Base-by-base conservation (phyloP, 1,140 invertebrate genomes). In the Zaprionus taronus region DNA sequence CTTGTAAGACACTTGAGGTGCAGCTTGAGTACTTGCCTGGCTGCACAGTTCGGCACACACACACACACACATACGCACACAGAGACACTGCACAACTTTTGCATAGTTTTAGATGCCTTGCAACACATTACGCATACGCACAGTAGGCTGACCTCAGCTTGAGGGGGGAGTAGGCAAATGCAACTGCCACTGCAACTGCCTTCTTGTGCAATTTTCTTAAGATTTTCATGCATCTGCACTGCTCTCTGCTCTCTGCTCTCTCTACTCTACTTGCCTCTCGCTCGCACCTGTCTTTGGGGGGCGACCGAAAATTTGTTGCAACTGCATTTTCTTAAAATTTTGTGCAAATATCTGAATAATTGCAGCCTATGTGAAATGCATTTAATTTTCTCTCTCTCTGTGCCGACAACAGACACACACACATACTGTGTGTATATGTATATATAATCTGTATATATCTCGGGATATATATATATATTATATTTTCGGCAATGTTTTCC, bases 251-350 rank as follows among this genome's bases (percentile, higher is more conserved):
- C n/a, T n/a, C n/a, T n/a, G n/a, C n/a, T n/a, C n/a, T n/a, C n/a
- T n/a, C 28, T 64, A 28, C 11, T 24, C n/a, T 14, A 26, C 1
- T 20, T 31, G 20, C 6, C 41, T 17, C 81, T 84, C 85, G 58
- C 68, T 89, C 49, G 56, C 85, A 79, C 85, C 55, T 47, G 51
- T 60, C 47, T 24, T 51, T 24, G 20, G 38, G 6, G n/a, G 7
- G 41, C 6, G 3, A n/a, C n/a, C 41, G 7, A 79, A 85, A 85
- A 85, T 85, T 86, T 81, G 83, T 85, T 82, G 82, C 76, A 75
- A 84, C 84, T 84, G 86, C 84, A 89, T 89, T 89, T 89, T 89
- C 85, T 89, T 89, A 90, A 90, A 89, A 89, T 89, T 80, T 90
- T 89, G 69, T 85, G 70, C 79, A 89, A 90, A 89, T 89, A 89